Evolutionary conservation across 2,888 invertebrate species (phyloP).

Genomic region (Lepidochitona cinerea): DNA sequence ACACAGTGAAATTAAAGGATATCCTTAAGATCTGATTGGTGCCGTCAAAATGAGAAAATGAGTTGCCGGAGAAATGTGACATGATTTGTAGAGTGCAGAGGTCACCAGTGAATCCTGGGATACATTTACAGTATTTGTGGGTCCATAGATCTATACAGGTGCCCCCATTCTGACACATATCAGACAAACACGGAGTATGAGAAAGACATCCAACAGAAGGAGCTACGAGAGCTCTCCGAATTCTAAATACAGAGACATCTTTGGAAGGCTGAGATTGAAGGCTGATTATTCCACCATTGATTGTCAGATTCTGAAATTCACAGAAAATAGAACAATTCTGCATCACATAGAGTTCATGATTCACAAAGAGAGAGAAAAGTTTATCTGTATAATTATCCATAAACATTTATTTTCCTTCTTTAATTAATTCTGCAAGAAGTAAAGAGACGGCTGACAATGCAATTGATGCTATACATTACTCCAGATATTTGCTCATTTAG

Average conservation of each 20-base stretch:
- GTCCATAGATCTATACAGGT: conserved; percentile 60
- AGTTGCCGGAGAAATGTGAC: conserved; percentile 44
- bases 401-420: no score
- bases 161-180: conserved; percentile 59
- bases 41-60: conserved; percentile 51
- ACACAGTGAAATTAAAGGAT: conserved; percentile 43
- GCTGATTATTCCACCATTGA: conserved; percentile 46
- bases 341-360: not conserved
- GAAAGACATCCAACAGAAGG: conserved; percentile 85
- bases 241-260: not conserved
- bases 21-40: conserved; percentile 34
- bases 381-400: not conserved
- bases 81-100: conserved; percentile 46
- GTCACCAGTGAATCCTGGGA: conserved; percentile 47
- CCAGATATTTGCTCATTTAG: no score
- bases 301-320: conserved; percentile 43
- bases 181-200: conserved; percentile 91
- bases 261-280: conserved; percentile 16
- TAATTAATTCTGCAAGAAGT: no score
- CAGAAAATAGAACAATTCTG: not conserved
- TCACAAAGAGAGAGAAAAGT: not conserved
- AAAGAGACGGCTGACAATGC: no score
- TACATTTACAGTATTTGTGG: conserved; percentile 48
- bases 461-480: no score
- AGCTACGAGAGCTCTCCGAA: not conserved